phyloP scores from a whole-genome alignment of 2,797 vertebrate species.

The Periparus ater region DNA sequence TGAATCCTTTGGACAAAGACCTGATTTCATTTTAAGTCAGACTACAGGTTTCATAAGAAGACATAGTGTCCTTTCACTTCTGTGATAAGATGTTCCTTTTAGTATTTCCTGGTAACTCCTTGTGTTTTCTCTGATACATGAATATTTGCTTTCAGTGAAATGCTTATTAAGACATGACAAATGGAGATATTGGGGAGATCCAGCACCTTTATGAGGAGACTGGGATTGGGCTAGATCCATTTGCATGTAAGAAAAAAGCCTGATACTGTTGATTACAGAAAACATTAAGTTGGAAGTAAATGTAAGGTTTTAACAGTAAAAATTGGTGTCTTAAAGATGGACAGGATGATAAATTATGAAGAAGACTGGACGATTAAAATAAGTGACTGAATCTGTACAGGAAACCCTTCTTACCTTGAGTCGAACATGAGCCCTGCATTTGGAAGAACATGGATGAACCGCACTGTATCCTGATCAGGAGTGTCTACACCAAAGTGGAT shows the following conservation, averaged over 20 bases:
- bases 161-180: neutral
- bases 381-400: neutral
- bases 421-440: neutral
- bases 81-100: neutral
- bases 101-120: neutral
- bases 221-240: neutral
- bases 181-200: fast-evolving
- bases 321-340: neutral
- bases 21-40: neutral
- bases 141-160: neutral
- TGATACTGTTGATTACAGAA: neutral
- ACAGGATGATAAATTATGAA: neutral
- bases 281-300: neutral
- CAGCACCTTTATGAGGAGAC: neutral
- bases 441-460: neutral
- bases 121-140: neutral
- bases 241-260: neutral
- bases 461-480: neutral
- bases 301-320: neutral
- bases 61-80: neutral
- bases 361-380: neutral
- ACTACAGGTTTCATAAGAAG: neutral
- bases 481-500: neutral
- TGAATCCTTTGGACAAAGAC: neutral
- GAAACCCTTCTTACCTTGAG: neutral